Conservation (phyloP, 2,113 vertebrate genomes). For the Antennarius striatus region DNA sequence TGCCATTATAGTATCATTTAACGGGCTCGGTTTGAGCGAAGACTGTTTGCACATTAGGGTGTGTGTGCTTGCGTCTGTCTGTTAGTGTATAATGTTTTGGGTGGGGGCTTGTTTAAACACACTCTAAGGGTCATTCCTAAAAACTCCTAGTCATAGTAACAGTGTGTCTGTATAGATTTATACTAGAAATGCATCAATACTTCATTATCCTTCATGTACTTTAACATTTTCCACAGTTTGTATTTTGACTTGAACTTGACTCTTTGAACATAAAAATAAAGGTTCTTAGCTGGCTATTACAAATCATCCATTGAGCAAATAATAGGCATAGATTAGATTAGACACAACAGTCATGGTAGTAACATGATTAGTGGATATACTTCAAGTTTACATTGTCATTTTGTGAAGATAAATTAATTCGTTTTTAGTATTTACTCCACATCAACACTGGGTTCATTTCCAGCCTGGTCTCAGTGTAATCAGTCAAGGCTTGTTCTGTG, state of each 20-base stretch:
- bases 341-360: neutral
- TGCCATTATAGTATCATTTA: too few species aligned
- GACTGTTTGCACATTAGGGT: too few species aligned
- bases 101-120: constrained; percentile 15
- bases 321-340: neutral
- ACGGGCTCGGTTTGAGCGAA: too few species aligned
- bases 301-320: constrained; percentile 16
- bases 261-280: constrained; percentile 5
- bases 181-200: too few species aligned
- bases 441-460: neutral
- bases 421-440: neutral
- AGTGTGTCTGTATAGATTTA: neutral
- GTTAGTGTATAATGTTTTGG: constrained; percentile 1
- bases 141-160: neutral
- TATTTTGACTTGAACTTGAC: neutral
- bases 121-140: neutral
- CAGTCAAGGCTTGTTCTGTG: constrained; percentile 4
- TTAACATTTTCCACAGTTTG: too few species aligned
- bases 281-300: too few species aligned
- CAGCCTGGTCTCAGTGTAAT: neutral
- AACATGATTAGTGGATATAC: constrained; percentile 6
- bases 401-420: neutral
- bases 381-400: too few species aligned
- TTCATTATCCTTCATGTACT: too few species aligned
- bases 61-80: too few species aligned